These are phyloP conservation scores for Neria commutata DNA, from an alignment of 2,888 invertebrate species.

Conservation along the genomic window DNA sequence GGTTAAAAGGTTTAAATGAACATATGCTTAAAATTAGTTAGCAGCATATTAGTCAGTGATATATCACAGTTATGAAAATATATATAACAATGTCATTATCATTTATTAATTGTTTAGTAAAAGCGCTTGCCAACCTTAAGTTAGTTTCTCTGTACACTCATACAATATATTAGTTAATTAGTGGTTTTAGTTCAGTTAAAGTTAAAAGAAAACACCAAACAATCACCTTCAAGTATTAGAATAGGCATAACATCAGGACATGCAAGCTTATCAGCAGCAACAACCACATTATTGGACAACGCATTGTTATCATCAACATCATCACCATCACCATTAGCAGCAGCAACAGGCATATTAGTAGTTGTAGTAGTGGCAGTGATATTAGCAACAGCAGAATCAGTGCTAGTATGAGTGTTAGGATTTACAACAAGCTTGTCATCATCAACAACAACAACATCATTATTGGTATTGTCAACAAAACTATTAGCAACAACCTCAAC, in stretches of 20 bases:
- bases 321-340: constrained; percentile 17
- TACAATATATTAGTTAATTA: not conserved
- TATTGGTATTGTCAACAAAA: constrained; percentile 1
- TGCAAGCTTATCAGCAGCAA: constrained; percentile 59
- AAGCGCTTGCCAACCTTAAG: too few species aligned
- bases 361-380: constrained; percentile 59
- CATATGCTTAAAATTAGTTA: too few species aligned
- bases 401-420: constrained; percentile 27
- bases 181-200: not conserved
- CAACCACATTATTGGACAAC: not conserved
- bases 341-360: constrained; percentile 40
- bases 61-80: too few species aligned
- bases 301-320: constrained; percentile 18
- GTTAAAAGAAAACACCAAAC: constrained; percentile 32
- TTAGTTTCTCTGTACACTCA: too few species aligned
- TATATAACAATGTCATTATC: too few species aligned
- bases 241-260: constrained; percentile 75
- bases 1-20: too few species aligned
- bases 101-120: too few species aligned
- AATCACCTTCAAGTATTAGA: constrained; percentile 85
- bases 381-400: constrained; percentile 28
- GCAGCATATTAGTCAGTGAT: too few species aligned
- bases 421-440: constrained; percentile 21
- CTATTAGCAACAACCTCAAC: constrained; percentile 6
- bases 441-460: constrained; percentile 21